Percentiles rank a stretch among this genome's conserved stretches.
These are phyloP conservation scores for Felis catus DNA, from an alignment of 2,113 vertebrate genomes.

Conservation along the genomic window DNA sequence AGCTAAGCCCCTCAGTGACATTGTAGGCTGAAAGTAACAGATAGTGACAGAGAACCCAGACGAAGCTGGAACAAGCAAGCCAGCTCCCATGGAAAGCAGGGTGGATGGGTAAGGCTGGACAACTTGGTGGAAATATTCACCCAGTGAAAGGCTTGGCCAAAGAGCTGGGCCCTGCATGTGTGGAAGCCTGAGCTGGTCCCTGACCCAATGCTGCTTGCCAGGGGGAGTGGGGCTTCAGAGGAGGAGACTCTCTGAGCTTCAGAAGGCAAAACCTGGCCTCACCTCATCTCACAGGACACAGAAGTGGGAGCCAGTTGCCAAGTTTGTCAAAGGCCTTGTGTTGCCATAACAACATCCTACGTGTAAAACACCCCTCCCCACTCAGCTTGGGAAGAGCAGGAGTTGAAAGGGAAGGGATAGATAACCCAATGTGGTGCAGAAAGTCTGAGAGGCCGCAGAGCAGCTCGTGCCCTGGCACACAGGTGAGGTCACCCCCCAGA, in stretches of 20 bases:
- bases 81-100: not conserved
- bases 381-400: not conserved
- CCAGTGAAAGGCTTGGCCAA: not conserved
- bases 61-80: too few species aligned
- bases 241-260: not conserved
- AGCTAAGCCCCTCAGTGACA: not conserved
- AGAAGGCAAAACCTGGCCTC: not conserved
- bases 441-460: not conserved
- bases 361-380: not conserved
- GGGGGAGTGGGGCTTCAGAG: not conserved
- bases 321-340: not conserved
- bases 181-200: not conserved
- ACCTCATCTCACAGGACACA: too few species aligned
- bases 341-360: not conserved
- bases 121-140: not conserved
- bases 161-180: not conserved
- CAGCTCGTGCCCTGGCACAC: rapidly evolving
- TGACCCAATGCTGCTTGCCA: too few species aligned
- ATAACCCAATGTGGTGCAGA: not conserved
- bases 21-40: not conserved
- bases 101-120: not conserved
- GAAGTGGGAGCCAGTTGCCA: not conserved
- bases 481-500: not conserved
- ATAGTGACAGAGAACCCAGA: not conserved
- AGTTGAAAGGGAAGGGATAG: not conserved